Conservation (phyloP, 2,113 vertebrate species). For the Lasiurus borealis region DNA sequence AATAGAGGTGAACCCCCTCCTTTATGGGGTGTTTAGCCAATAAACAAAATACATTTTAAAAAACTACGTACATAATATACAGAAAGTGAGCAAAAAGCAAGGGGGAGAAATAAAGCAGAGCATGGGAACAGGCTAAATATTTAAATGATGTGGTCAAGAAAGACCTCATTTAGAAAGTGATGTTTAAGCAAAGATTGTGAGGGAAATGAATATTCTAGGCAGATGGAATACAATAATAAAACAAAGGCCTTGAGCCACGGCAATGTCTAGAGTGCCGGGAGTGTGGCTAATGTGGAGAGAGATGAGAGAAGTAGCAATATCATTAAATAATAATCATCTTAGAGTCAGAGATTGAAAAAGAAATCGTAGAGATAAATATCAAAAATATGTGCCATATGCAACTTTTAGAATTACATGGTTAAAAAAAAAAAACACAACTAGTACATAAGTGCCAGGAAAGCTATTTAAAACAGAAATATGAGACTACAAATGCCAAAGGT, state of each 20-base stretch:
- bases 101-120: neutral
- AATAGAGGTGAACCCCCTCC: neutral
- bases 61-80: neutral
- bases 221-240: neutral
- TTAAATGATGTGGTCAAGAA: neutral
- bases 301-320: neutral
- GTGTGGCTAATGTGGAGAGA: neutral
- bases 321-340: conserved; percentile 54
- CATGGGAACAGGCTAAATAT: neutral
- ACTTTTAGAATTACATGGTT: conserved; percentile 70
- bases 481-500: conserved; percentile 82
- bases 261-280: neutral
- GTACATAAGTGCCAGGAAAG: conserved; percentile 72
- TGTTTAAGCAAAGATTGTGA: neutral
- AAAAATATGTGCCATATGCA: conserved; percentile 63
- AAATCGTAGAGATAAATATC: conserved; percentile 48
- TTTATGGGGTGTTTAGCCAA: neutral
- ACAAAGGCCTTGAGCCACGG: neutral
- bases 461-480: conserved; percentile 80
- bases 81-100: neutral
- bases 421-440: conserved; percentile 66
- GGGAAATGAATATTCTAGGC: neutral
- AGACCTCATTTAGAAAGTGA: neutral
- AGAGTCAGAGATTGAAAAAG: conserved; percentile 26
- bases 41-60: neutral